Percentiles rank a stretch among this genome's conserved stretches.
Evolutionary conservation across 2,888 invertebrate species (phyloP).

Genomic region (Yponomeuta cagnagella): DNA sequence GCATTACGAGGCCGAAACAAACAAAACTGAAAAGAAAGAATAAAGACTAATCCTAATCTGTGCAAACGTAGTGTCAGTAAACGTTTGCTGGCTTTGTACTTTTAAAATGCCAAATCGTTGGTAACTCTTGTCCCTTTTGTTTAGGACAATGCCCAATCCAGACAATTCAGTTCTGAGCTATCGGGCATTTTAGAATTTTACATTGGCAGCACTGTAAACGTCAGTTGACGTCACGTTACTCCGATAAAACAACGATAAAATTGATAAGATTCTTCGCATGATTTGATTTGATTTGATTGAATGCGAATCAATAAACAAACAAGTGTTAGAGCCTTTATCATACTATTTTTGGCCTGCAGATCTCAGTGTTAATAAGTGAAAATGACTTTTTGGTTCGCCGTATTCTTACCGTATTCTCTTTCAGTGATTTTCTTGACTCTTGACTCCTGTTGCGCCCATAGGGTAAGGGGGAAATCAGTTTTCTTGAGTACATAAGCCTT

Average conservation of each 20-base stretch:
- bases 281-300: constrained; percentile 19
- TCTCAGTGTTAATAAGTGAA: constrained; percentile 15
- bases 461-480: background rate
- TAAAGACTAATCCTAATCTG: too few relatives aligned
- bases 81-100: too few relatives aligned
- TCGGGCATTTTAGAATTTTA: too few relatives aligned
- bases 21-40: too few relatives aligned
- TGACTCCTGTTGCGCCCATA: background rate
- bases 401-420: background rate
- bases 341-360: background rate
- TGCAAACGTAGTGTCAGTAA: too few relatives aligned
- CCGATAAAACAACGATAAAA: background rate
- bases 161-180: too few relatives aligned
- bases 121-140: too few relatives aligned
- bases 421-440: background rate
- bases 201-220: constrained; percentile 30
- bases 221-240: background rate
- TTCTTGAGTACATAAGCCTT: background rate
- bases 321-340: background rate
- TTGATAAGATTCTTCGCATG: background rate
- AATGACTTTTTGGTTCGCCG: background rate
- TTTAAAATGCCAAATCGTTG: too few relatives aligned
- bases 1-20: too few relatives aligned
- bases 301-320: background rate
- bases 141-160: too few relatives aligned